A percentile compares a stretch with the other conserved stretches of the same genome.
Conservation (phyloP, 30 jellyfish, hydroid and myxozoan species). For the Phacellophora camtschatica region DNA sequence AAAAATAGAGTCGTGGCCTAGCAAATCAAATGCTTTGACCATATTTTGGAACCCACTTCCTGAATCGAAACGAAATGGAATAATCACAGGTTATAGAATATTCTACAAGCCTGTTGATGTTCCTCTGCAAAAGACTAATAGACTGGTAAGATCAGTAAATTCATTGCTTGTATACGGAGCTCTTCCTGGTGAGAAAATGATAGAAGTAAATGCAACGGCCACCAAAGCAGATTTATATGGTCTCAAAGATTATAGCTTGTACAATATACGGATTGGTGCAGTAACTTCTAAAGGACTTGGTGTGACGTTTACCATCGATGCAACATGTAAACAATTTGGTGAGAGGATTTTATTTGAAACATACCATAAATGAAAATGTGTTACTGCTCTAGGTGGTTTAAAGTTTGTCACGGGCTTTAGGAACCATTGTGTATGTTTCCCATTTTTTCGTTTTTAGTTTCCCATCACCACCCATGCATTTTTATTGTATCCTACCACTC, state of each 20-base stretch:
- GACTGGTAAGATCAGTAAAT: slow-evolving; percentile 49
- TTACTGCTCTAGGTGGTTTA: too few species aligned
- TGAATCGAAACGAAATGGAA: slow-evolving; percentile 51
- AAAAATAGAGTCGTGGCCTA: slow-evolving; percentile 54
- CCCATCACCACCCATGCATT: too few species aligned
- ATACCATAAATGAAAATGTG: too few species aligned
- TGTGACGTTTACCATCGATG: slow-evolving; percentile 25
- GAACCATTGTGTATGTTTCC: too few species aligned
- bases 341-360: too few species aligned
- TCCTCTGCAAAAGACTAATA: slow-evolving; percentile 14
- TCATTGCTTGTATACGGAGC: slow-evolving; percentile 43
- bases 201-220: slow-evolving; percentile 42
- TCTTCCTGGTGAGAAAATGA: slow-evolving; percentile 45
- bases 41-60: slow-evolving; percentile 66
- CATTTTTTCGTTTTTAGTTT: too few species aligned
- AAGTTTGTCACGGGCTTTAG: too few species aligned
- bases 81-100: slow-evolving; percentile 35
- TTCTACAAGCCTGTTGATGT: slow-evolving; percentile 55
- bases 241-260: slow-evolving; percentile 33
- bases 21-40: neutral
- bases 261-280: slow-evolving; percentile 56
- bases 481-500: too few species aligned
- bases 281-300: slow-evolving; percentile 60
- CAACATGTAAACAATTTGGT: slow-evolving; percentile 61
- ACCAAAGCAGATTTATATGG: slow-evolving; percentile 5